These are phyloP conservation scores for Eulemur coronatus DNA, from an alignment of 2,797 vertebrate species.

Conservation along the genomic window DNA sequence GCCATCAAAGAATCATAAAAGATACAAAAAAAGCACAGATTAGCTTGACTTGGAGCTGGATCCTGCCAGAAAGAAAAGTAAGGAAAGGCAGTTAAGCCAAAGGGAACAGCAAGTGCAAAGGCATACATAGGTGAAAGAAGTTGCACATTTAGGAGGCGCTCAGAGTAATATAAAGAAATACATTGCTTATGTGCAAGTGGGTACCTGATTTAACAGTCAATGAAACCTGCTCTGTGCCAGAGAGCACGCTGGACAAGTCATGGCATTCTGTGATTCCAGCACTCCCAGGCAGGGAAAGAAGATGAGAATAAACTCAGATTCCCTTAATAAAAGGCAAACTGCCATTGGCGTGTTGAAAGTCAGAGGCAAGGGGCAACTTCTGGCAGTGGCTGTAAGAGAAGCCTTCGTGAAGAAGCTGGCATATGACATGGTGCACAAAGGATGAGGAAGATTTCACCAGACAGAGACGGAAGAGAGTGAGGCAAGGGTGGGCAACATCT, in stretches of 20 bases:
- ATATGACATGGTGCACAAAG: background rate
- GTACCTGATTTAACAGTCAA: background rate
- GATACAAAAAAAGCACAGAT: background rate
- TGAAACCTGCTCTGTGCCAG: background rate
- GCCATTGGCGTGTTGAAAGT: background rate
- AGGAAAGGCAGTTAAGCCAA: background rate
- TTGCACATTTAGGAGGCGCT: background rate
- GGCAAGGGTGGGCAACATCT: background rate
- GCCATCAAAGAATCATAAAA: background rate
- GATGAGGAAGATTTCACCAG: background rate
- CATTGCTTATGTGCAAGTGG: too few species aligned
- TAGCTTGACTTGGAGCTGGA: background rate
- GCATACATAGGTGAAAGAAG: background rate
- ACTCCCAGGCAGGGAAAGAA: background rate
- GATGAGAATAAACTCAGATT: constrained; percentile 2
- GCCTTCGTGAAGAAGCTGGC: background rate
- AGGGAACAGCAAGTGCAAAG: background rate
- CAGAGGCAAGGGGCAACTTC: background rate
- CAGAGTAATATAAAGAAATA: background rate
- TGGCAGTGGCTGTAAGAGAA: background rate
- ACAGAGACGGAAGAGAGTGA: background rate
- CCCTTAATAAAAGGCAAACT: background rate
- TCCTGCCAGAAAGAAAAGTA: constrained; percentile 29
- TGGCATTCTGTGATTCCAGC: background rate
- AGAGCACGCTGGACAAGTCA: background rate